phyloP scores from a whole-genome alignment of 2,797 vertebrate genomes.

The Periophthalmus magnuspinnatus region DNA sequence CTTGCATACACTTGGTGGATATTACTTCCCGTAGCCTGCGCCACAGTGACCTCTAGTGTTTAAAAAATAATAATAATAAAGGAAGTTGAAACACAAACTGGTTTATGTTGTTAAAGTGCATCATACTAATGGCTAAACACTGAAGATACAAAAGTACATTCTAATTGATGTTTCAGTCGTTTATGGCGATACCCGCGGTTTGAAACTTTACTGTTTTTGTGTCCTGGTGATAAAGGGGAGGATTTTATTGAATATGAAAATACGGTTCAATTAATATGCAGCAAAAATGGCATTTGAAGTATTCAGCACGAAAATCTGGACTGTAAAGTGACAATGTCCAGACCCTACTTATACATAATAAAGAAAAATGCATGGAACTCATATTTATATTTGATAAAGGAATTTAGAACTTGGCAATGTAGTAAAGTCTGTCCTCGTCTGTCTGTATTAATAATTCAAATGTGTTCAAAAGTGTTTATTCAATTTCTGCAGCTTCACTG shows the following conservation, averaged over 20 bases:
- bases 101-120: conserved; percentile 64
- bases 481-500: not conserved
- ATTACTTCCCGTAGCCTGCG: conserved; percentile 17
- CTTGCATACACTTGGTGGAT: conserved; percentile 48
- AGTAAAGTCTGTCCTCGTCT: not conserved
- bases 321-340: not conserved
- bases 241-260: too few species aligned
- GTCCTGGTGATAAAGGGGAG: not conserved
- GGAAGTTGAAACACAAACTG: conserved; percentile 34
- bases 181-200: not conserved
- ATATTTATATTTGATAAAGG: not conserved
- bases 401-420: not conserved
- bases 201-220: not conserved
- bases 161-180: not conserved
- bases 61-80: conserved; percentile 29
- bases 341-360: not conserved
- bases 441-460: too few species aligned
- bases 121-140: conserved; percentile 43
- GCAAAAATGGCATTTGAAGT: not conserved
- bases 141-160: conserved; percentile 18
- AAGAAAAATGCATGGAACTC: not conserved
- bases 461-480: too few species aligned
- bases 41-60: conserved; percentile 24
- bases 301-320: not conserved
- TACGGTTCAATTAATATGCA: too few species aligned